phyloP scores from a whole-genome alignment of 2,888 invertebrate genomes.

The Emesis furor region DNA sequence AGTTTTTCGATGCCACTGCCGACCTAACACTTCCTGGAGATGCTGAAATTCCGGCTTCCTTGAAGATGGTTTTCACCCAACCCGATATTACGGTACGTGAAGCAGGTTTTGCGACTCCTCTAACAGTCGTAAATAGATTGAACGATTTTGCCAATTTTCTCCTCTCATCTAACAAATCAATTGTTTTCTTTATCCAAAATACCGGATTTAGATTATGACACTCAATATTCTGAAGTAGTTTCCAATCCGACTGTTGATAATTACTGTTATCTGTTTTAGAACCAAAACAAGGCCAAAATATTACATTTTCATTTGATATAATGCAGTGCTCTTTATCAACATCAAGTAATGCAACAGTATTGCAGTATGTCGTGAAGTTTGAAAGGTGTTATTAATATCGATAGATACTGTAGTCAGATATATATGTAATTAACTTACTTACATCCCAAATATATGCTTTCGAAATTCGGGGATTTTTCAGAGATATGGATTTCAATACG shows the following conservation, averaged over 20 bases:
- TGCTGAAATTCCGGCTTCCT: conserved; percentile 60
- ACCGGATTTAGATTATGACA: not conserved
- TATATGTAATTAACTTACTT: not conserved
- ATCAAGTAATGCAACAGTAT: not conserved
- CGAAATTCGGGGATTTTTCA: conserved; percentile 30
- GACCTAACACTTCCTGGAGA: conserved; percentile 69
- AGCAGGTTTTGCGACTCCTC: conserved; percentile 12
- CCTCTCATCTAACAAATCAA: not conserved
- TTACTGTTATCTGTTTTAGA: too few relatives aligned
- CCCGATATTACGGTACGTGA: not conserved
- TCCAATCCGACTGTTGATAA: conserved; percentile 32
- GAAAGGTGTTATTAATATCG: not conserved
- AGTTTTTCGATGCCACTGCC: conserved; percentile 70
- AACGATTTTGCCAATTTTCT: not conserved
- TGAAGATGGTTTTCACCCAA: conserved; percentile 7
- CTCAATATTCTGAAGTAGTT: conserved; percentile 8
- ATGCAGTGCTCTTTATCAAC: too few relatives aligned
- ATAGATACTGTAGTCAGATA: conserved; percentile 2
- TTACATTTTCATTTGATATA: too few relatives aligned
- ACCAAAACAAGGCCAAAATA: too few relatives aligned
- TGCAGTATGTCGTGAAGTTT: conserved; percentile 35
- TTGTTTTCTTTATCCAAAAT: not conserved
- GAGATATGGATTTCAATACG: conserved; percentile 42
- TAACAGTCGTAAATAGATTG: not conserved
- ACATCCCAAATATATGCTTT: conserved; percentile 45